A percentile compares a stretch with the other conserved stretches of the same genome.
phyloP scores from a whole-genome alignment of 2,113 vertebrate genomes.

The Scytalopus superciliaris region DNA sequence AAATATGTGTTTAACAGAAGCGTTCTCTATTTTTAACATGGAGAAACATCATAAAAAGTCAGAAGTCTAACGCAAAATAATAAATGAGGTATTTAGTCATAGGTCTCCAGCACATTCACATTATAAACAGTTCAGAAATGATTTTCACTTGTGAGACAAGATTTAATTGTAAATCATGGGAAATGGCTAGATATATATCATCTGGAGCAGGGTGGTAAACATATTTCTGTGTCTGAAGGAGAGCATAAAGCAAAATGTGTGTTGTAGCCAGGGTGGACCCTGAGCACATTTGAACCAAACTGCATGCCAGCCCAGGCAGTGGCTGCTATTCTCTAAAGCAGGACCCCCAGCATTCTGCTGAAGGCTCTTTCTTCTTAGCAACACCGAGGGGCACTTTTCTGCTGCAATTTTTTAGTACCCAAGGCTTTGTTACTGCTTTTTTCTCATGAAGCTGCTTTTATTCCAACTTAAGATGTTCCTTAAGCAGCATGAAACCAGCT shows the following conservation, averaged over 20 bases:
- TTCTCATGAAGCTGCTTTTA: conserved; percentile 20
- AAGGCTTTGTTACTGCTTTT: conserved; percentile 46
- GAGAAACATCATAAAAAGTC: conserved; percentile 33
- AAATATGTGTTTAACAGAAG: conserved; percentile 30
- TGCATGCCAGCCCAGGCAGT: background rate
- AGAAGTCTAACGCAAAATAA: conserved; percentile 48
- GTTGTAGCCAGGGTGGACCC: background rate
- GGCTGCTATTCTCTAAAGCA: background rate
- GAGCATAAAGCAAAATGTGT: conserved; percentile 25
- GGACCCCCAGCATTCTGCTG: conserved; percentile 2
- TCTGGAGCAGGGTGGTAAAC: conserved; percentile 26
- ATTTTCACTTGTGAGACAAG: conserved; percentile 16
- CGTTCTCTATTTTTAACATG: conserved; percentile 14
- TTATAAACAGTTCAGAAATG: conserved; percentile 14
- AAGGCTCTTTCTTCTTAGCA: background rate
- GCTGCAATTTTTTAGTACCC: background rate
- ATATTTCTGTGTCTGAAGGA: conserved; percentile 44
- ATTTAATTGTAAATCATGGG: conserved; percentile 34
- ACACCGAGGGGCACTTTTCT: background rate
- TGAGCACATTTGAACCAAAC: background rate
- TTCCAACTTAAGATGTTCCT: conserved; percentile 36
- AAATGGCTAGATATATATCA: conserved; percentile 33
- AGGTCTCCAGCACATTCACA: background rate
- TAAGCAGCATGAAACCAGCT: conserved; percentile 32
- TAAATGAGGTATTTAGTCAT: conserved; percentile 61